Base-by-base conservation (phyloP, 2,797 vertebrate species). In the Balearica regulorum region DNA sequence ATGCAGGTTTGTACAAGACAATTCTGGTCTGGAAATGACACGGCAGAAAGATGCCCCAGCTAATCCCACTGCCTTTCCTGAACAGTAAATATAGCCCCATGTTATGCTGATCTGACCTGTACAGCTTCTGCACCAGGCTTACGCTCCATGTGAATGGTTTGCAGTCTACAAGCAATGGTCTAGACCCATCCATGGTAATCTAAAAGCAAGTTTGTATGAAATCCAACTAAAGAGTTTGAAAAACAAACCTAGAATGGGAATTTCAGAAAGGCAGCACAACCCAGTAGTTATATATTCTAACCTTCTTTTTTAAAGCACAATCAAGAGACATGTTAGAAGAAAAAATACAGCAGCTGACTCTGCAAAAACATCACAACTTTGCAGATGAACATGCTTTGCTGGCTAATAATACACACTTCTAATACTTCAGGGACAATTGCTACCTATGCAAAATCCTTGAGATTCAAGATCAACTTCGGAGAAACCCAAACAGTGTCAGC, bases 11-110 rank as follows among this genome's bases (percentile, higher is more conserved):
- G 43, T 33, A 18, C 3, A 51, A 33, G 17, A 58, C 8, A 49
- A 24, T 4, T 53, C 16, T 61, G 9, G 25, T 12, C 18, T 35
- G 46, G 35, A 90, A 90, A 62, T 9, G 5, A 44, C 37, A 46
- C 1, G 12, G 13, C 25, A 69, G 13, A 44, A 62, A 62, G 10
- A 43, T 4, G 9, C 8, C 16, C 33, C 54, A 64, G 25, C 31
- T n/a, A 25, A 65, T 13, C 0, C 0, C 0, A 18, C 25, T 37
- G 19, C 19, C 35, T 60, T 62, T 55, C 9, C 1, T 0, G 24
- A 83, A 46, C 29, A 76, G 21, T 6, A 60, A 77, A 49, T 4
- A 35, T 8, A 78, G 54, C n/a, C 4, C 41, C 33, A 1, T 3
- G 2, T 7, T 48, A 7, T 0, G 2, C 13, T 60, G 48, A 37